Conservation (phyloP, 2,797 vertebrate species). For the Sparus aurata region DNA sequence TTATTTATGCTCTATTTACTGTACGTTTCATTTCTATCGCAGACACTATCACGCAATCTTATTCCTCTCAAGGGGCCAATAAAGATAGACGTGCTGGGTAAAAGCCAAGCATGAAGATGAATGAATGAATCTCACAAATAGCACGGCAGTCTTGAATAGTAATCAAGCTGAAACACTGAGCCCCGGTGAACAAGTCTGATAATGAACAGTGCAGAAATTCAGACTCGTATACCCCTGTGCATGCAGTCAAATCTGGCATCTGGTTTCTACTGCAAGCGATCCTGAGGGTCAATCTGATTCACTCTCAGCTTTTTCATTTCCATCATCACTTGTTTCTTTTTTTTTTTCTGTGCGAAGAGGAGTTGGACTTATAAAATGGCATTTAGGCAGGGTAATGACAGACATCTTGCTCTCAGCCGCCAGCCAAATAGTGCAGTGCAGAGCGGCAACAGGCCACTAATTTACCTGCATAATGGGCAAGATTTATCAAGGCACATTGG, state of each 20-base stretch:
- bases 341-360: constrained; percentile 34
- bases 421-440: constrained; percentile 50
- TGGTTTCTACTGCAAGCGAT: constrained; percentile 22
- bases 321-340: constrained; percentile 32
- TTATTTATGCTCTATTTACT: constrained; percentile 52
- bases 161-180: constrained; percentile 48
- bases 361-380: constrained; percentile 60
- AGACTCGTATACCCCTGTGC: constrained; percentile 26
- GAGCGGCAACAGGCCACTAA: constrained; percentile 67
- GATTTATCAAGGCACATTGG: constrained; percentile 79
- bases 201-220: constrained; percentile 43
- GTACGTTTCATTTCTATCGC: constrained; percentile 55
- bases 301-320: constrained; percentile 50
- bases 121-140: constrained; percentile 49
- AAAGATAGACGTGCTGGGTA: constrained; percentile 54
- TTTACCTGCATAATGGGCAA: constrained; percentile 81
- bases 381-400: constrained; percentile 73
- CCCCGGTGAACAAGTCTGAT: constrained; percentile 12
- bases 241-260: constrained; percentile 28
- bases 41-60: constrained; percentile 36
- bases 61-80: constrained; percentile 63
- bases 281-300: constrained; percentile 54
- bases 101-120: constrained; percentile 59
- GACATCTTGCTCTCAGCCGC: constrained; percentile 59
- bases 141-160: constrained; percentile 39